These are phyloP conservation scores for Biston betularia DNA, from an alignment of 2,888 invertebrate species.

Conservation along the genomic window DNA sequence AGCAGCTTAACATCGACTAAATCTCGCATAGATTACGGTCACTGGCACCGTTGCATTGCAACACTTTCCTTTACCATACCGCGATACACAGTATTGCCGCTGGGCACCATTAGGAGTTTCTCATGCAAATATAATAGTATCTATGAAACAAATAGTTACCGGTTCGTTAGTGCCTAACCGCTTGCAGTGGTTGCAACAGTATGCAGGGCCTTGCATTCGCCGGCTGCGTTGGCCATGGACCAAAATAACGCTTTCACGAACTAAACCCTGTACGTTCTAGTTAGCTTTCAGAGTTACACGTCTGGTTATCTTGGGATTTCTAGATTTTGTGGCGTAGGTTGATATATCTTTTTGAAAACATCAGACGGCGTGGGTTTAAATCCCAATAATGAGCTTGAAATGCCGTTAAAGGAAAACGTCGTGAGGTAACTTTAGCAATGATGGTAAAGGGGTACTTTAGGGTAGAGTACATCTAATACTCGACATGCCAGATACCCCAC, in stretches of 20 bases:
- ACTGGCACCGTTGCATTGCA: slow-evolving; percentile 5
- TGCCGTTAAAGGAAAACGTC: too few species aligned
- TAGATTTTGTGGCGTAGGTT: not conserved
- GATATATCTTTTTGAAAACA: too few species aligned
- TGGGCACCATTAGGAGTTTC: slow-evolving; percentile 30
- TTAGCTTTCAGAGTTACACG: slow-evolving; percentile 28
- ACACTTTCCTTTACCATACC: slow-evolving; percentile 3
- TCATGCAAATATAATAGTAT: slow-evolving; percentile 28
- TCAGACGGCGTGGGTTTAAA: too few species aligned
- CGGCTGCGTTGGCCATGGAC: slow-evolving; percentile 79
- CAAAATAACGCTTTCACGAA: slow-evolving; percentile 80
- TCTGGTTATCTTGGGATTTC: slow-evolving; percentile 39
- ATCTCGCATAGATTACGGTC: not conserved
- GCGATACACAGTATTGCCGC: slow-evolving; percentile 8
- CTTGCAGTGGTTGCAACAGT: slow-evolving; percentile 76
- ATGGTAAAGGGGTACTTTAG: too few species aligned
- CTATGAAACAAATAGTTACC: slow-evolving; percentile 26
- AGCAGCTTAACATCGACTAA: not conserved
- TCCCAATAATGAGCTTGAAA: too few species aligned
- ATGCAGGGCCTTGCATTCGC: slow-evolving; percentile 82
- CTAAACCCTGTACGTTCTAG: slow-evolving; percentile 51
- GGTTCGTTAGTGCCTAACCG: slow-evolving; percentile 27
- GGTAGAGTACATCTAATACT: not conserved
- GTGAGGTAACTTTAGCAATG: too few species aligned
- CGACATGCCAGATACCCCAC: too few species aligned